Evolutionary conservation across 1,140 invertebrate genomes (phyloP).

Genomic region (Tetramorium simillimum): DNA sequence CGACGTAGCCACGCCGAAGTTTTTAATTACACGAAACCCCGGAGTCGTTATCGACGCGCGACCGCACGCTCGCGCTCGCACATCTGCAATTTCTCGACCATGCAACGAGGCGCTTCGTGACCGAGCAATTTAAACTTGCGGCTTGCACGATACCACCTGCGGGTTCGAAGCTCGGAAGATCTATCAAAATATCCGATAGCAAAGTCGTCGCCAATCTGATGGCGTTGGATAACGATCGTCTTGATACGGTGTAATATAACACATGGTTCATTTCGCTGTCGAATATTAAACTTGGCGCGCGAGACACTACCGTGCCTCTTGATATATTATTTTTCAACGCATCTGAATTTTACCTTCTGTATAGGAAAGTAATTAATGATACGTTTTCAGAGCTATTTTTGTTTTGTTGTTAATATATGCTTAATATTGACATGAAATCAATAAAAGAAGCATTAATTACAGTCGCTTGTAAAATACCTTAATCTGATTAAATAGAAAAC

Average conservation of each 20-base stretch:
- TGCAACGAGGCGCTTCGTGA: slow-evolving; percentile 36
- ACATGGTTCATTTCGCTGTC: neutral
- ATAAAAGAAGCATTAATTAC: slow-evolving; percentile 20
- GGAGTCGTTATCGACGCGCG: slow-evolving; percentile 55
- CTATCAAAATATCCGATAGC: slow-evolving; percentile 42
- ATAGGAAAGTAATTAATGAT: neutral
- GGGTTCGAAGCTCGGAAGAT: slow-evolving; percentile 18
- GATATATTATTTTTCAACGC: neutral
- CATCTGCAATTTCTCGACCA: slow-evolving; percentile 38
- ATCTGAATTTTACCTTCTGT: neutral
- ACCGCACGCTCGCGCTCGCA: slow-evolving; percentile 45
- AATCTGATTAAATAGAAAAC: neutral
- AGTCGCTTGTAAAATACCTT: slow-evolving; percentile 2
- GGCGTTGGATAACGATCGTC: slow-evolving; percentile 6
- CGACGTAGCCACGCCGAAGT: slow-evolving; percentile 29
- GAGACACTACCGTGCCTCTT: no score
- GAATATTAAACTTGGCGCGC: no score
- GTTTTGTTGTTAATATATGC: neutral
- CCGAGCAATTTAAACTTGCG: slow-evolving; percentile 69
- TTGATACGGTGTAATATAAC: neutral
- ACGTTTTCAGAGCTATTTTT: neutral
- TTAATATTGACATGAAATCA: neutral
- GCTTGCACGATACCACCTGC: slow-evolving; percentile 40
- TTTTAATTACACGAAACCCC: slow-evolving; percentile 65
- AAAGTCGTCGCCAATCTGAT: neutral